Evolutionary conservation across 2,797 vertebrate genomes (phyloP).

Genomic region (Sebastes flavidus): DNA sequence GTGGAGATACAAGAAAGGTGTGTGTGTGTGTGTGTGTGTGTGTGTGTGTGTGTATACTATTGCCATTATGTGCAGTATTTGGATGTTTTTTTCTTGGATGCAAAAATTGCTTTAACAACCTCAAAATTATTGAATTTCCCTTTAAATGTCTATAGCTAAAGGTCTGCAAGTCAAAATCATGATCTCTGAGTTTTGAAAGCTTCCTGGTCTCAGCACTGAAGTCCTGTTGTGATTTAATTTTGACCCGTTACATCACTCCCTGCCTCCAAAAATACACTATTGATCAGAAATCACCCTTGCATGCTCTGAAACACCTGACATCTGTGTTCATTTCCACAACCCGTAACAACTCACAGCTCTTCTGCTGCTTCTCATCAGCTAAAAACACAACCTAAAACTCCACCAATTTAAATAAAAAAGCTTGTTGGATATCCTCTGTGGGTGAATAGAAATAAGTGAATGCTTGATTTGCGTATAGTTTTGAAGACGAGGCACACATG

Average conservation of each 20-base stretch:
- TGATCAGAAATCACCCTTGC: constrained; percentile 26
- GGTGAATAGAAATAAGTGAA: background rate
- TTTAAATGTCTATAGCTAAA: too few relatives aligned
- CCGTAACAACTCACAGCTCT: background rate
- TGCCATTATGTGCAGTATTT: background rate
- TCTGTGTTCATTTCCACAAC: background rate
- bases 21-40: too few relatives aligned
- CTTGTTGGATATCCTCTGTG: background rate
- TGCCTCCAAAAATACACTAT: constrained; percentile 17
- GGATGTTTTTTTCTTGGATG: background rate
- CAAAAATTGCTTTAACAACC: background rate
- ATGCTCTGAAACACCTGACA: constrained; percentile 4
- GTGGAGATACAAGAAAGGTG: background rate
- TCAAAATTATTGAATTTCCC: background rate
- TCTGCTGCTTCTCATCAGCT: background rate
- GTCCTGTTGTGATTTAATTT: constrained; percentile 21
- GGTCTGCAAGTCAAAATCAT: background rate
- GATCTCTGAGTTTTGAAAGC: background rate
- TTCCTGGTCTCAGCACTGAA: background rate
- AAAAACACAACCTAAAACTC: background rate
- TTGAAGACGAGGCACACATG: background rate
- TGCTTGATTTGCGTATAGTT: background rate
- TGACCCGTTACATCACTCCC: constrained; percentile 16
- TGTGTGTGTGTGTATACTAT: background rate
- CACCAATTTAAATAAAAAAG: background rate